Evolutionary conservation across 2,888 invertebrate species (phyloP), one percentile per base, ranked within the genome.

Genomic region (Nycteola revayana): DNA sequence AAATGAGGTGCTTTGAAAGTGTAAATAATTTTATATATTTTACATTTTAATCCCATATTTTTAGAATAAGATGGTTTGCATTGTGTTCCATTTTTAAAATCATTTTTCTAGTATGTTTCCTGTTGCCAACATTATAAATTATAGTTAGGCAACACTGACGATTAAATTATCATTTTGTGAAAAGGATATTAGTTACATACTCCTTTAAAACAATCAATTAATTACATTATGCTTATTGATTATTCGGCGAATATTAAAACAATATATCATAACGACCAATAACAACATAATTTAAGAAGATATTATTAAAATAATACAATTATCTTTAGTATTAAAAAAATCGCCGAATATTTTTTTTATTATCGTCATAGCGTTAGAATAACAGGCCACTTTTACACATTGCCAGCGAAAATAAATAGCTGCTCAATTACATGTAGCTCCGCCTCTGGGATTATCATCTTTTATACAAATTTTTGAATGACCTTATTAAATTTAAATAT

Each of bases 1-100:
- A 84, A 84, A 78, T 71, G 68, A 68, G 86, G 85, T 85, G 84
- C 84, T 86, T 77, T 52, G 55, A 70, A 71, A 63, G 58, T 81
- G 77, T 82, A 80, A 61, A 84, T 75, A 78, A 73, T 69, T n/a
- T 70, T 65, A 56, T 61, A 67, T 70, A 61, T 61, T 65, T 69
- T 71, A 75, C 70, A 69, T 66, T 73, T 66, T 67, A 67, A 68
- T 66, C 71, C 68, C 55, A 39, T 51, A 59, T 61, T 50, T 64
- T 63, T 78, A 76, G 75, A 47, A 30, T 77, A 80, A 79, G 75
- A 60, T 49, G 66, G 69, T 57, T 57, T 57, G 52, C 65, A 63
- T 68, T 58, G 49, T 55, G 58, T 58, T 56, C 54, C 58, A 58
- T 58, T 50, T 40, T 44, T 9, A 30, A 53, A 33, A 36, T 35